These are phyloP conservation scores for Lamproptera curius DNA, from an alignment of 2,888 invertebrate genomes.

Conservation along the genomic window DNA sequence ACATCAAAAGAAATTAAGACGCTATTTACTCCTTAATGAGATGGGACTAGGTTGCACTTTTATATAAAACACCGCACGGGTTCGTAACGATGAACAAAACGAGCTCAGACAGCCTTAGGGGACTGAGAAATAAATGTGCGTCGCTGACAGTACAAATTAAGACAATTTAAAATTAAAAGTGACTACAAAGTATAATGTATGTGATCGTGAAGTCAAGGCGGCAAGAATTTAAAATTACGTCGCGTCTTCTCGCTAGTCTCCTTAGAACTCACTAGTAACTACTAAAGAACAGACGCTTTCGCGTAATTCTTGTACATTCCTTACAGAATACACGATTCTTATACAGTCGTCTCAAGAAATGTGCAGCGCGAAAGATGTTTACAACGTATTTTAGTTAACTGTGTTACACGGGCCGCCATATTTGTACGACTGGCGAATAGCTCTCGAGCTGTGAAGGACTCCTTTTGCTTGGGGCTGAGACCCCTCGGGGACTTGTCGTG, in stretches of 20 bases:
- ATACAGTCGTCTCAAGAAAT: conserved; percentile 7
- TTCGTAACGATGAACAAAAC: not conserved
- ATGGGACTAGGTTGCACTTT: too few relatives aligned
- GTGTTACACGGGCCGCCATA: conserved; percentile 36
- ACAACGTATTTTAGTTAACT: conserved; percentile 29
- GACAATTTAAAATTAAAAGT: conserved; percentile 70
- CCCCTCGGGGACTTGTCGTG: conserved; percentile 56
- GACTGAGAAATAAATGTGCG: conserved; percentile 51
- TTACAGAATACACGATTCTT: conserved; percentile 32
- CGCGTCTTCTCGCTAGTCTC: conserved; percentile 23
- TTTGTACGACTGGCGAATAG: conserved; percentile 57
- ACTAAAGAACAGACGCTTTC: conserved; percentile 32
- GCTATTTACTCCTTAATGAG: too few relatives aligned
- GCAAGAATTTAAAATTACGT: conserved; percentile 44
- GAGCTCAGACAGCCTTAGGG: not conserved
- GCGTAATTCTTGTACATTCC: conserved; percentile 19
- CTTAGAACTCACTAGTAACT: conserved; percentile 41
- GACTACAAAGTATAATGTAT: conserved; percentile 62
- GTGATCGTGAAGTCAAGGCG: conserved; percentile 42
- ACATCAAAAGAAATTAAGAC: too few relatives aligned
- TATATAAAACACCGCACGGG: not conserved
- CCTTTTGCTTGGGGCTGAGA: conserved; percentile 59
- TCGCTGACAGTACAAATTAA: conserved; percentile 65
- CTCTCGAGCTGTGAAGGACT: conserved; percentile 62
- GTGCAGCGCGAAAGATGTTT: conserved; percentile 21